Evolutionary conservation across 2,888 invertebrate genomes (phyloP), one percentile per base, ranked within the genome.

Genomic region (Leptarthrus brevirostris): DNA sequence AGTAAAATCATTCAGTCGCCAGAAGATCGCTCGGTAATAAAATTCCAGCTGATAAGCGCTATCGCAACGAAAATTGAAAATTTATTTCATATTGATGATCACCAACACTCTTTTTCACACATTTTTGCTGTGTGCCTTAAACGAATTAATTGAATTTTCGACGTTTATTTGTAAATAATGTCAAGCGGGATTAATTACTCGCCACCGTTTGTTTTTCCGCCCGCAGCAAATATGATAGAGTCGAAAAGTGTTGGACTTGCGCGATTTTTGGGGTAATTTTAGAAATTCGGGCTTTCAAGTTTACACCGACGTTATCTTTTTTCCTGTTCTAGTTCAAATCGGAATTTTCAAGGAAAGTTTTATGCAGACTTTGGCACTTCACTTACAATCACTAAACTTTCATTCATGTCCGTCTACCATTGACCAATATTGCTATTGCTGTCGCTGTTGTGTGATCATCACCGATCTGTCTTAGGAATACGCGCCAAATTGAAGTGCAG

Each of bases 161-260:
- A 66, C 66, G 26, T 61, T 58, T 72, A 72, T 72, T 72, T 72
- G 58, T 72, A 72, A 72, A 72, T 72, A 72, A 47, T 72, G 72
- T 72, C 72, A 72, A 58, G 44, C 24, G 40, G 58, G 26, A 72
- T 72, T 72, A 72, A 72, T 72, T 72, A 58, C 49, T 22, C 54
- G 40, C 26, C 54, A 54, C 44, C 40, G 36, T 40, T 54, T 53
- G 14, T 24, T 34, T 47, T 66, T 47, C 24, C n/a, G n/a, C n/a
- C n/a, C n/a, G n/a, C n/a, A n/a, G n/a, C n/a, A n/a, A n/a, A n/a
- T n/a, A 14, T 26, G 12, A 24, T 10, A 56, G 2, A 30, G 18
- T 6, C 66, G 26, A 26, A 26, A 47, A 26, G 14, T n/a, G 56
- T 24, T 47, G 47, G 14, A 24, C 12, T 66, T 26, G 14, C 47